Conservation (phyloP, 1,140 invertebrate species). For the Batillaria attramentaria region DNA sequence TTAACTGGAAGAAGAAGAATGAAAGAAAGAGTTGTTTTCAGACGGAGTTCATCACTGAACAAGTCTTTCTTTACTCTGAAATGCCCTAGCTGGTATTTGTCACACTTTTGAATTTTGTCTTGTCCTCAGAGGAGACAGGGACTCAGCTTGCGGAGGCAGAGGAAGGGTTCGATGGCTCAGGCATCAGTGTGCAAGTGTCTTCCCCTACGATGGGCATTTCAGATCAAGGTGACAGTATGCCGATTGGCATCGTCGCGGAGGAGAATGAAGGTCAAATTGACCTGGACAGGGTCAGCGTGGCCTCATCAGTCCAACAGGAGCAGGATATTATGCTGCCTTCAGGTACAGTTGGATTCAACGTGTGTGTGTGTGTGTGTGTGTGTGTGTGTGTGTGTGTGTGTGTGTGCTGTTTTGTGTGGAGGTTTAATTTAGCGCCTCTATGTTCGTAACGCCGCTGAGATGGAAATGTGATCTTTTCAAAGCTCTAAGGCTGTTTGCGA, state of each 20-base stretch:
- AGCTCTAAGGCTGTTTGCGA: no score
- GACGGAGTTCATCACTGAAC: no score
- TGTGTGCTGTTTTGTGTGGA: no score
- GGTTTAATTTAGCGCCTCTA: no score
- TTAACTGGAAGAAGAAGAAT: no score
- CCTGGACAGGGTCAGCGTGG: conserved; percentile 31
- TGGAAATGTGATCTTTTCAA: no score
- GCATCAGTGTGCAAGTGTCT: conserved; percentile 22
- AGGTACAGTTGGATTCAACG: conserved; percentile 15
- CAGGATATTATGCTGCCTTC: conserved; percentile 37
- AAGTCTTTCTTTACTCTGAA: no score
- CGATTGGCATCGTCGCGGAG: background rate
- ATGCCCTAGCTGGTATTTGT: no score
- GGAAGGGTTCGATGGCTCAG: background rate
- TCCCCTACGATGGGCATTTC: conserved; percentile 4
- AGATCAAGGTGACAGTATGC: background rate
- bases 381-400: background rate
- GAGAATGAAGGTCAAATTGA: conserved; percentile 19
- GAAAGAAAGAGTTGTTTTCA: no score
- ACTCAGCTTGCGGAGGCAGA: background rate
- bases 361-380: background rate
- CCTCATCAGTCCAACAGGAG: conserved; percentile 33
- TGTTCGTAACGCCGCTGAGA: no score
- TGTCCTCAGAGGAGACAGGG: conserved; percentile 1
- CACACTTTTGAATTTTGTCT: background rate